Base-by-base conservation (phyloP, 2,113 vertebrate genomes). In the Acrocephalus kingi region DNA sequence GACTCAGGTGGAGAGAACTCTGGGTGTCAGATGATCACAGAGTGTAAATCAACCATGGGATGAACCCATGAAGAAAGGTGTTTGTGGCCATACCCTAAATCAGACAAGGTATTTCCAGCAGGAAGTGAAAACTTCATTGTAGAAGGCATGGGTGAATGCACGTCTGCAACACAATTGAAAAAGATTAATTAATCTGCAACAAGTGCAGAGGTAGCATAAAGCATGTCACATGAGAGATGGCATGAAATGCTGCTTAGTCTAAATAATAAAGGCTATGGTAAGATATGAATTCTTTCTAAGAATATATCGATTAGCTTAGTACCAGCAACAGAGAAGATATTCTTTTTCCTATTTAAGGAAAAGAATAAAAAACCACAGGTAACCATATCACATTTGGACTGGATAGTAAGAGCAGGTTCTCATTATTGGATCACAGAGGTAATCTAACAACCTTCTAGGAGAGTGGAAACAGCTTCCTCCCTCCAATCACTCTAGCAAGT, bases 1-100 rank as follows among this genome's bases (percentile, higher is more conserved):
- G 15, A 64, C 37, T 83, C 67, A 24, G 59, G 24, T 12, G 6
- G 51, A 66, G 61, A 74, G 28, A 66, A 46, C 37, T 82, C 37
- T 49, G 51, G 4, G 15, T 78, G 39, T 67, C 15, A 8, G 39
- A 43, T 17, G 35, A 82, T 91, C 23, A 63, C 66, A 35, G 16
- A 30, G 21, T 49, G 15, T 55, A 58, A 72, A 61, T 85, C 0
- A 0, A 15, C 41, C 46, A 31, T 6, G 17, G n/a, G 9, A 58
- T 66, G 55, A 77, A 66, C 43, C 11, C 7, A 16, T 33, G 55
- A 83, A 69, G 51, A 48, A 48, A 58, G 43, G 10, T 62, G 17
- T 83, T 61, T 6, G 1, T 69, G 25, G 46, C 54, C 51, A 23
- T 10, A 58, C 54, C 49, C n/a, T 51, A 25, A 24, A 52, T 30